Base-by-base conservation (phyloP, 2,888 invertebrate species). In the Coecobrya sp. region DNA sequence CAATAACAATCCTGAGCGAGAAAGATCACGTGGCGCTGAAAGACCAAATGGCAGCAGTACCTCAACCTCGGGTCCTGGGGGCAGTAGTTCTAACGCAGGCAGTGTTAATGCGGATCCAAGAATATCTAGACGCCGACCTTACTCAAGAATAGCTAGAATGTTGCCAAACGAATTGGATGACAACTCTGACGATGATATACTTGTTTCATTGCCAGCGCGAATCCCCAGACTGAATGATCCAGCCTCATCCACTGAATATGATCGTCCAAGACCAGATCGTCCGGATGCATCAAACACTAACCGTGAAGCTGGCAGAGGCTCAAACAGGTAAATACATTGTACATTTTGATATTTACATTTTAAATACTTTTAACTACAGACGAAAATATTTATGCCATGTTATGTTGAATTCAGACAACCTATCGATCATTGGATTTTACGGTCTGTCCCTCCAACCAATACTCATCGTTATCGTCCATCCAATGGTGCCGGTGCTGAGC, bases 171-270 rank as follows among this genome's bases (percentile, higher is more conserved):
- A 89, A 5, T 22, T n/a, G 1, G 89, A 89, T 3, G 89, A 89
- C 10, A 89, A 65, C 49, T 91, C 90, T 0, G 93, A 93, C 3
- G 93, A 93, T 25, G 93, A 93, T 10, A 49, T 86, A 27, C 62
- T 87, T 22, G 85, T 91, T 11, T 90, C 93, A 22, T 22, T 93
- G 11, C 93, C 93, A 16, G 79, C 93, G 1, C 81, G 93, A 85
- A 79, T 93, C 30, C 86, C 93, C 3, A 65, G 93, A 55, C 13
- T 93, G 42, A 76, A 59, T 16, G 45, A 84, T 65, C 79, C n/a
- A 16, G 1, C 85, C 0, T 22, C 52, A 1, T n/a, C 42, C 0
- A 13, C 45, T 0, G 42, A 73, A n/a, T 62, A 45, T 30, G 68
- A 68, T 27, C 52, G 79, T 11, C 0, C 49, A 1, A 59, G 87